A percentile compares a stretch with the other conserved stretches of the same genome.
Conservation (phyloP, 2,797 vertebrate species). For the Nannoperca australis region DNA sequence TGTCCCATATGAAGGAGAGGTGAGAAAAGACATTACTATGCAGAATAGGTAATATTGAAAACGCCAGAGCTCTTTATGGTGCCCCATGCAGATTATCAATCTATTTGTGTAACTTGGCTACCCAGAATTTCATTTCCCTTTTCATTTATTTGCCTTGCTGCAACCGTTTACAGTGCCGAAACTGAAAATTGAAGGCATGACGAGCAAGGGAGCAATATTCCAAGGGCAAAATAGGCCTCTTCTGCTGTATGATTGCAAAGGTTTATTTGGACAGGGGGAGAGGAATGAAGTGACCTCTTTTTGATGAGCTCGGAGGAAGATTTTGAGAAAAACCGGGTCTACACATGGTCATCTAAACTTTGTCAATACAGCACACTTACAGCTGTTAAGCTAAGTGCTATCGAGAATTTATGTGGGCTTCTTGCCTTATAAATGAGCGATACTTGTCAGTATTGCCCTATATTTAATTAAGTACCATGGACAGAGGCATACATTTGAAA, state of each 20-base stretch:
- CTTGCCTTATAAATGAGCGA: slow-evolving; percentile 31
- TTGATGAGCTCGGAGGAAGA: slow-evolving; percentile 59
- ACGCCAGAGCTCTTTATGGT: slow-evolving; percentile 78
- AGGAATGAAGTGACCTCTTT: slow-evolving; percentile 55
- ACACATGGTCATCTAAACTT: slow-evolving; percentile 38
- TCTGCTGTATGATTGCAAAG: slow-evolving; percentile 69
- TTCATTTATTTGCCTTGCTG: slow-evolving; percentile 83
- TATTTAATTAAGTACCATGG: slow-evolving; percentile 48
- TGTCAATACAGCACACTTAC: slow-evolving; percentile 21
- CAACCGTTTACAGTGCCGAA: slow-evolving; percentile 76
- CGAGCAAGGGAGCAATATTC: slow-evolving; percentile 74
- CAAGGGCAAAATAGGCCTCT: slow-evolving; percentile 76
- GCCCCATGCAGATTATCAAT: slow-evolving; percentile 83
- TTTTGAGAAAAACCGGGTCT: slow-evolving; percentile 41
- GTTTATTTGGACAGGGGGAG: slow-evolving; percentile 48
- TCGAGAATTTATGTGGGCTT: slow-evolving; percentile 16
- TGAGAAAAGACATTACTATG: slow-evolving; percentile 87
- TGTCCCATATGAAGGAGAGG: slow-evolving; percentile 85
- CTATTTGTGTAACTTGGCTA: slow-evolving; percentile 84
- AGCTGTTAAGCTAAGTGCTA: slow-evolving; percentile 9
- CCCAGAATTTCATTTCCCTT: slow-evolving; percentile 84
- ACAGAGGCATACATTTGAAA: slow-evolving; percentile 24
- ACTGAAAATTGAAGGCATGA: slow-evolving; percentile 80
- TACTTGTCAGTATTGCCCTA: slow-evolving; percentile 19
- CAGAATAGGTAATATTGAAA: slow-evolving; percentile 84